Evolutionary conservation across 2,797 vertebrate species (phyloP).

Genomic region (Rhinophrynus dorsalis): DNA sequence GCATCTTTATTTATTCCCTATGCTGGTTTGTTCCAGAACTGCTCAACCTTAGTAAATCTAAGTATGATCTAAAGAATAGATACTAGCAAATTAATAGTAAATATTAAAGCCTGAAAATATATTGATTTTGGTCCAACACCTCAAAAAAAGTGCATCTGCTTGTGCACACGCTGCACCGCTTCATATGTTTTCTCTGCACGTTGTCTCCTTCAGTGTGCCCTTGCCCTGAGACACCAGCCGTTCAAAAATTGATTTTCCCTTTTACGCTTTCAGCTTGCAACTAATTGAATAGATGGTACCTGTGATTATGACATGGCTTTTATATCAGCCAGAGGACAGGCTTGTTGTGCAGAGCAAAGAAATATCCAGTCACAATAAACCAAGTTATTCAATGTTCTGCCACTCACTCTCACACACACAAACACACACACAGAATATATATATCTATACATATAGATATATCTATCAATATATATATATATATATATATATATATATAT

Average conservation of each 20-base stretch:
- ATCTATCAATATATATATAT: too few relatives aligned
- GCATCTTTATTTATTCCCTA: too few relatives aligned
- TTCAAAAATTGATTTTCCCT: conserved; percentile 50
- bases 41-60: too few relatives aligned
- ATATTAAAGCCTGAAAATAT: conserved; percentile 1
- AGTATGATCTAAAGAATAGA: conserved; percentile 21
- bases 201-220: conserved; percentile 48
- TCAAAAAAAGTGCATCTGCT: not conserved
- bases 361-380: conserved; percentile 37
- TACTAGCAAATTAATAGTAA: conserved; percentile 35
- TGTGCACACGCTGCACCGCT: conserved; percentile 15
- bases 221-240: conserved; percentile 48
- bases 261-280: conserved; percentile 50
- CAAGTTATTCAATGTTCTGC: conserved; percentile 17
- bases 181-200: conserved; percentile 46
- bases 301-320: conserved; percentile 54
- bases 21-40: too few relatives aligned
- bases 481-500: too few relatives aligned
- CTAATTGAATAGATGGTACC: conserved; percentile 58
- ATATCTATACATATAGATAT: too few relatives aligned
- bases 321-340: conserved; percentile 41
- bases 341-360: conserved; percentile 19
- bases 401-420: too few relatives aligned
- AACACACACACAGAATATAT: too few relatives aligned
- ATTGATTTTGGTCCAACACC: not conserved